Percentiles rank a stretch among this genome's conserved stretches.
These are phyloP conservation scores for Ursus arctos DNA, from an alignment of 2,113 vertebrate genomes.

Conservation along the genomic window DNA sequence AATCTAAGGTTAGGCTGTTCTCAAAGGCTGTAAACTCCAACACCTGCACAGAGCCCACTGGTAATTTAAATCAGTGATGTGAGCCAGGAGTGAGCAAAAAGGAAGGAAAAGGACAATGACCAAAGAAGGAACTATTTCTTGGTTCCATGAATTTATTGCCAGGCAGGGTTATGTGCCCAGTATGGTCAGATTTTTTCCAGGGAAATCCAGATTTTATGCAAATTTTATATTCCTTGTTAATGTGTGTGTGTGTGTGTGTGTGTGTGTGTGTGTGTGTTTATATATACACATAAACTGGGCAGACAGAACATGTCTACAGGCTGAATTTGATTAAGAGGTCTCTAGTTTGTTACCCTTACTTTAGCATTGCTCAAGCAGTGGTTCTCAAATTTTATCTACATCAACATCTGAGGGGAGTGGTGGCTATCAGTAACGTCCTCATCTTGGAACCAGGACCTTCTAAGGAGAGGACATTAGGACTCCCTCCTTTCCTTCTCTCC, in stretches of 20 bases:
- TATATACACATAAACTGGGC: fast-evolving
- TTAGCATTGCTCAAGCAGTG: not conserved
- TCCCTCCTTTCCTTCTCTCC: not conserved
- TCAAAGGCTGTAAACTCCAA: not conserved
- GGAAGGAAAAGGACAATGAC: not conserved
- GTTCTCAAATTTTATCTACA: not conserved
- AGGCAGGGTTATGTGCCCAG: no score
- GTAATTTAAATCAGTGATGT: not conserved
- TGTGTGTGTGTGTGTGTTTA: not conserved
- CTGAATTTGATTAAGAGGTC: not conserved
- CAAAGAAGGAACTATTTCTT: not conserved
- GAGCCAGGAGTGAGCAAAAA: not conserved
- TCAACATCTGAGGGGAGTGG: not conserved
- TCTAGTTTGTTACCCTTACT: not conserved
- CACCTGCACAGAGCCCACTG: not conserved
- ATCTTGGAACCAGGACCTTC: not conserved
- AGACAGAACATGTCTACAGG: not conserved
- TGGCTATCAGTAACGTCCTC: not conserved
- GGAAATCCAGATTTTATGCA: not conserved
- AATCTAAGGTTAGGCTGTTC: not conserved
- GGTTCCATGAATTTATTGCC: not conserved
- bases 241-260: not conserved
- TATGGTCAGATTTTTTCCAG: not conserved
- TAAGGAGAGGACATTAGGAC: not conserved
- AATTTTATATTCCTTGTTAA: not conserved